A percentile compares a stretch with the other conserved stretches of the same genome.
Conservation (phyloP, 1,140 invertebrate species). For the Bombus sylvicola region DNA sequence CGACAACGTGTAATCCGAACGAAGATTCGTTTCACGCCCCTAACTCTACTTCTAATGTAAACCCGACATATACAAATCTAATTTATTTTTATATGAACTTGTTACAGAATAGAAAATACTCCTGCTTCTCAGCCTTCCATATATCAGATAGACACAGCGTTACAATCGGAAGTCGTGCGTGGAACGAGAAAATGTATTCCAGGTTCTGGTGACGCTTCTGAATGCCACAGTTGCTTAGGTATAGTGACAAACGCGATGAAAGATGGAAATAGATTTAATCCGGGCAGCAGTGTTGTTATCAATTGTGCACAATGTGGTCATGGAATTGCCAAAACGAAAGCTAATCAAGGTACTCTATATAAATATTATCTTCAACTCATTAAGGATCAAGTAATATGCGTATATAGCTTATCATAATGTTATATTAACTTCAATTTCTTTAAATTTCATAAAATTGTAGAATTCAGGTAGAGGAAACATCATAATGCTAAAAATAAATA, state of each 20-base stretch:
- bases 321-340: constrained; percentile 45
- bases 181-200: constrained; percentile 32
- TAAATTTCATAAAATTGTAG: no score
- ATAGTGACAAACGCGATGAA: constrained; percentile 15
- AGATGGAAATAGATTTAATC: constrained; percentile 52
- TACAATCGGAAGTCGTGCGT: constrained; percentile 43
- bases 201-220: constrained; percentile 52
- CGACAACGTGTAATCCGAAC: no score
- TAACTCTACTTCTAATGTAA: no score
- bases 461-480: no score
- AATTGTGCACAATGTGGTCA: constrained; percentile 63
- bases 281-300: constrained; percentile 54
- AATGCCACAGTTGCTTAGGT: constrained; percentile 61
- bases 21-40: no score
- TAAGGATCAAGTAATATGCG: no score
- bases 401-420: no score
- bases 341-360: constrained; percentile 46
- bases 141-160: constrained; percentile 57
- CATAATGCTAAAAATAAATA: no score
- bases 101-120: constrained; percentile 58
- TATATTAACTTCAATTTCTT: no score
- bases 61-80: no score
- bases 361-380: neutral
- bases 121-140: constrained; percentile 47
- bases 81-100: neutral